Conservation (phyloP, 2,797 vertebrate species). For the Varecia variegata region DNA sequence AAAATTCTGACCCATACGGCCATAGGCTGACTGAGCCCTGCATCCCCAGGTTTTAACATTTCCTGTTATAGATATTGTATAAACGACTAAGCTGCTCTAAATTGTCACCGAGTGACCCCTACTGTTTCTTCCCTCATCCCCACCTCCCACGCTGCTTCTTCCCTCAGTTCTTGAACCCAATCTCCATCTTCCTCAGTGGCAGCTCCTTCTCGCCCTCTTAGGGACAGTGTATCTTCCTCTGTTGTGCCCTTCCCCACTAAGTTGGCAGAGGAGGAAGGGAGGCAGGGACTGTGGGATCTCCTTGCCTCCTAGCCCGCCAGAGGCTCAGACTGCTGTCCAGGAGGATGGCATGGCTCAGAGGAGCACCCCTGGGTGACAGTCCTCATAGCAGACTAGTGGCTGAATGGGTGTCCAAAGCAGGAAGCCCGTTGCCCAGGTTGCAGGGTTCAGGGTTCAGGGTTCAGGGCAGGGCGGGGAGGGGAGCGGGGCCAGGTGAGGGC, state of each 20-base stretch:
- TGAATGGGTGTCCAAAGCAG: not conserved
- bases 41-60: not conserved
- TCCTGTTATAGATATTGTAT: not conserved
- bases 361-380: fast-evolving
- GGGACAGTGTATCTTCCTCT: not conserved
- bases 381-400: not conserved
- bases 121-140: too few species aligned
- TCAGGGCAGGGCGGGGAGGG: not conserved
- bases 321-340: not conserved
- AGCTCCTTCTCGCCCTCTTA: too few species aligned
- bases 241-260: fast-evolving
- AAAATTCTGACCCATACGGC: not conserved
- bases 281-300: not conserved
- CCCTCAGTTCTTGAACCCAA: not conserved
- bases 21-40: not conserved
- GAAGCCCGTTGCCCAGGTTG: not conserved
- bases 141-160: too few species aligned
- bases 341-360: not conserved
- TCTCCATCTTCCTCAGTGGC: not conserved
- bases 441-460: not conserved
- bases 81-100: not conserved
- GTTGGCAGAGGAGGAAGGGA: not conserved
- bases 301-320: not conserved
- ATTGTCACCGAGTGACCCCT: not conserved
- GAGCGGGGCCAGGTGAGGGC: not conserved